Percentiles rank a stretch among this genome's conserved stretches.
Conservation (phyloP, 1,140 invertebrate genomes). For the Thalassaphorura encarpata region DNA sequence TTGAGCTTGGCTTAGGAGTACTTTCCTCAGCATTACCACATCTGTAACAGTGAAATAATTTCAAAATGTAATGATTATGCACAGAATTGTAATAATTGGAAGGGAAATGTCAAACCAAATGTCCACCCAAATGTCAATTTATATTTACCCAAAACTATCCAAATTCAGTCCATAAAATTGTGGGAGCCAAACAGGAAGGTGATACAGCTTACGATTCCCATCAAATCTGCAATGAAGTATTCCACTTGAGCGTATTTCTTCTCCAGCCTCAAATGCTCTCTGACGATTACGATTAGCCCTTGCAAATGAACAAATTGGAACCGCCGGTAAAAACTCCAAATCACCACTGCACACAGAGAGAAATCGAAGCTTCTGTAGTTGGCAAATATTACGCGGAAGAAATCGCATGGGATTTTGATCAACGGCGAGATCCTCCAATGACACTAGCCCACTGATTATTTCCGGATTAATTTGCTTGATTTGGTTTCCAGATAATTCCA, state of each 20-base stretch:
- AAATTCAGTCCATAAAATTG: conserved; percentile 16
- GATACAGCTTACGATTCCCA: conserved; percentile 22
- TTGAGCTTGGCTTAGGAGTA: no score
- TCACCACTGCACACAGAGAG: conserved; percentile 26
- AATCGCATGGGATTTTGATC: conserved; percentile 21
- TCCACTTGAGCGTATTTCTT: neutral
- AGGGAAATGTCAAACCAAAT: no score
- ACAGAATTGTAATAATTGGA: no score
- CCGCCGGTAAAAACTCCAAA: conserved; percentile 17
- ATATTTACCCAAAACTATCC: conserved; percentile 19
- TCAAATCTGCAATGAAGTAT: conserved; percentile 19
- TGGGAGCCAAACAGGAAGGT: conserved; percentile 22
- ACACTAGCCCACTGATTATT: conserved; percentile 10
- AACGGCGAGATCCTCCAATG: conserved; percentile 15
- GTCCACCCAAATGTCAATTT: no score
- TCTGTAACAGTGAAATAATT: no score
- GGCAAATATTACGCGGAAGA: conserved; percentile 15
- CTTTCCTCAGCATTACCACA: no score
- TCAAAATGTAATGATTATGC: no score
- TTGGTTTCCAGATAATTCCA: conserved; percentile 22
- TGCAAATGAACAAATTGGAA: conserved; percentile 1
- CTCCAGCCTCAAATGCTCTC: neutral
- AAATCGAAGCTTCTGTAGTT: conserved; percentile 11
- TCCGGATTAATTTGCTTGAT: conserved; percentile 1
- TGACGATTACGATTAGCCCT: no score